Evolutionary conservation across 64 coral and sea anemone species (phyloP).

Genomic region (Porites australiensis): DNA sequence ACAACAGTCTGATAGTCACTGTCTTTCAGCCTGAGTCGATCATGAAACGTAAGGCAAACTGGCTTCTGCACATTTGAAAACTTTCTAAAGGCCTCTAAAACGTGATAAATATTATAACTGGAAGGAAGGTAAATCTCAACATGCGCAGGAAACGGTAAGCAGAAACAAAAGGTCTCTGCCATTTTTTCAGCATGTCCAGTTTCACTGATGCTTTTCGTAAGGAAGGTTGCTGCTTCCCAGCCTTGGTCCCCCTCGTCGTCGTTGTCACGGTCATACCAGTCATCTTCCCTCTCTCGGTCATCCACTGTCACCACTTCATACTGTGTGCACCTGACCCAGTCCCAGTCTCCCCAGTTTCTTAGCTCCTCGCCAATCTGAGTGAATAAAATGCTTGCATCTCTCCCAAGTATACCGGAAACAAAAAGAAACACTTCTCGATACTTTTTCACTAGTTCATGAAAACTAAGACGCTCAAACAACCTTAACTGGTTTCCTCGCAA

Average conservation of each 20-base stretch:
- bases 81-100: not conserved
- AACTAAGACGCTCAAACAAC: too few relatives aligned
- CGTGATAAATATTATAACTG: too few relatives aligned
- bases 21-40: too few relatives aligned
- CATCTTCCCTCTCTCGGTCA: too few relatives aligned
- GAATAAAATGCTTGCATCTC: not conserved
- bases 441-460: too few relatives aligned
- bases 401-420: not conserved
- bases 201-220: not conserved
- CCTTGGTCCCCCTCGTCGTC: too few relatives aligned
- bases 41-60: not conserved
- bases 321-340: not conserved
- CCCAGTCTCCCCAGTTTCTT: not conserved
- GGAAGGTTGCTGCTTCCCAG: not conserved
- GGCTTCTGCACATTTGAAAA: not conserved
- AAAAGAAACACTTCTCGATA: constrained; percentile 19
- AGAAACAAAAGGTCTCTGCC: constrained; percentile 1
- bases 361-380: not conserved
- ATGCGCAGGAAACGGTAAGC: not conserved
- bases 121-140: not conserved
- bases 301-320: too few relatives aligned
- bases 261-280: too few relatives aligned
- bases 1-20: not conserved
- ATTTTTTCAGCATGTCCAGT: not conserved
- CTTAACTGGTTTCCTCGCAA: not conserved